Evolutionary conservation across 2,797 vertebrate genomes (phyloP).

Genomic region (Lateolabrax maculatus): DNA sequence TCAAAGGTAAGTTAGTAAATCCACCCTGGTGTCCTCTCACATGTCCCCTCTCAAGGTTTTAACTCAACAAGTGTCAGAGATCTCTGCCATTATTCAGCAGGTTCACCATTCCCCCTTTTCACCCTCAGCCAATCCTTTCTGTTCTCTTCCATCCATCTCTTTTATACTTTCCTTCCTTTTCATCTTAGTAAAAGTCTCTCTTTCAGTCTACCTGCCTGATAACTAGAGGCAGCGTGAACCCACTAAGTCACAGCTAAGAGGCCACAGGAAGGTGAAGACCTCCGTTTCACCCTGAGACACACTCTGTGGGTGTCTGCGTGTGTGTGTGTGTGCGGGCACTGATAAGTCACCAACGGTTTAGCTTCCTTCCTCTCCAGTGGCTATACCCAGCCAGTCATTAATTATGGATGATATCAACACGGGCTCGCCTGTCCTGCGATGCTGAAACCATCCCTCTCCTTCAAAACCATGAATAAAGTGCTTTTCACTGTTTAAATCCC

Average conservation of each 20-base stretch:
- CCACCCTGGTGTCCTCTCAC: neutral
- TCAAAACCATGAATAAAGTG: conserved; percentile 75
- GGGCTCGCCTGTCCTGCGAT: conserved; percentile 53
- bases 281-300: conserved; percentile 60
- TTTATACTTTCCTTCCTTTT: conserved; percentile 4
- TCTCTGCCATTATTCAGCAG: conserved; percentile 16
- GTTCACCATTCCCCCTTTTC: conserved; percentile 10
- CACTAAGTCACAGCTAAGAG: conserved; percentile 49
- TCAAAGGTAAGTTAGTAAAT: conserved; percentile 1
- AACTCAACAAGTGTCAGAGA: conserved; percentile 31
- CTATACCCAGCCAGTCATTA: conserved; percentile 56
- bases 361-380: conserved; percentile 52
- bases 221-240: conserved; percentile 39
- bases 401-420: conserved; percentile 77
- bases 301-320: conserved; percentile 42
- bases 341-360: conserved; percentile 62
- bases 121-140: conserved; percentile 1
- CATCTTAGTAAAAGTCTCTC: conserved; percentile 18
- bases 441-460: conserved; percentile 59
- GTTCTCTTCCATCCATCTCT: neutral
- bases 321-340: conserved; percentile 41
- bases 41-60: neutral
- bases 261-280: conserved; percentile 67
- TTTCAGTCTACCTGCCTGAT: conserved; percentile 28
- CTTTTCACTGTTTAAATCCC: conserved; percentile 73